These are phyloP conservation scores for Phymorhynchus buccinoides DNA, from an alignment of 1,140 invertebrate genomes.

Conservation along the genomic window DNA sequence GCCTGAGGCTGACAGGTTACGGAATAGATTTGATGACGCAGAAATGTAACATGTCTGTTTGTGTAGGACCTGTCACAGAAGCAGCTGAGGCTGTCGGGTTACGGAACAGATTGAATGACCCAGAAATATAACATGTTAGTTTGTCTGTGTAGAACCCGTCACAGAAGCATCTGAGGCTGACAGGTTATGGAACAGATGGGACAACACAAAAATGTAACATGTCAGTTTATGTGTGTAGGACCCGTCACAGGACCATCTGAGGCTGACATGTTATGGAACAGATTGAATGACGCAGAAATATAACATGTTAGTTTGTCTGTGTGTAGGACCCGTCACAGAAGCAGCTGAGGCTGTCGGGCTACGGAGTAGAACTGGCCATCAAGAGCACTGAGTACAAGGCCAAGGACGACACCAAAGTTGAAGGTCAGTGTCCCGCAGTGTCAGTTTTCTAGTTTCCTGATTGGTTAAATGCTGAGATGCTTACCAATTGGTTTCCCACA, in stretches of 20 bases:
- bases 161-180: no score
- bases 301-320: slow-evolving; percentile 20
- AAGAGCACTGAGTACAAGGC: slow-evolving; percentile 99
- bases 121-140: no score
- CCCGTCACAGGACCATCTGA: neutral
- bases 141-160: no score
- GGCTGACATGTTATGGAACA: neutral
- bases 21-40: no score
- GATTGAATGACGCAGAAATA: no score
- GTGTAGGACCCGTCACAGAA: slow-evolving; percentile 53
- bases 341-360: slow-evolving; percentile 90
- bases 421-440: slow-evolving; percentile 69
- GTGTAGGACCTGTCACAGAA: slow-evolving; percentile 53
- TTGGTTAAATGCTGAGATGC: neutral
- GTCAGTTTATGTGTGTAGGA: neutral
- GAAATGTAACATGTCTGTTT: neutral
- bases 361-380: slow-evolving; percentile 97
- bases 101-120: slow-evolving; percentile 99
- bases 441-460: neutral
- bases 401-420: slow-evolving; percentile 91
- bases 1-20: no score
- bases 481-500: no score
- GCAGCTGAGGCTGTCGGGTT: slow-evolving; percentile 90
- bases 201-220: no score
- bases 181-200: no score